Base-by-base conservation (phyloP, 2,888 invertebrate species). In the Elysia crispata region DNA sequence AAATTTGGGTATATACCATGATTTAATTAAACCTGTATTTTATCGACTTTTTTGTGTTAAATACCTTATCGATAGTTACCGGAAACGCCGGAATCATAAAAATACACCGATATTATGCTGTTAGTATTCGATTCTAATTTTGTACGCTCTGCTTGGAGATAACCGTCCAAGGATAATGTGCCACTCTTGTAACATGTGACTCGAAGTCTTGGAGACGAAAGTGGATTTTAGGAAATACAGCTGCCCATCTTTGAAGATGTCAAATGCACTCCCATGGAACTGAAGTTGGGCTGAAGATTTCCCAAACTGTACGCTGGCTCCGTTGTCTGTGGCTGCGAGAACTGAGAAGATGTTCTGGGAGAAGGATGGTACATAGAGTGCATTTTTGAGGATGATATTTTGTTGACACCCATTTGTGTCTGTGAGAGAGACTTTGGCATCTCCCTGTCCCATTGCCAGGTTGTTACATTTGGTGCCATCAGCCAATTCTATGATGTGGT, bases 331-430 rank as follows among this genome's bases (percentile, higher is more conserved):
- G n/a, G 15, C n/a, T n/a, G n/a, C n/a, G n/a, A n/a, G n/a, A n/a
- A 85, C 85, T 30, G 85, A 85, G 54, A 85, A 85, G 60, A 84
- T 83, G 67, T 83, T 77, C 28, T 81, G 79, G 15, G 33, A 18
- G 70, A 72, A 84, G 20, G 82, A 72, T n/a, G 84, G 84, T 0
- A 84, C 77, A 74, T 31, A 77, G 28, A 85, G 69, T 20, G 83
- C 84, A 69, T 84, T 82, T 80, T 82, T 64, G 8, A 83, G 60
- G 18, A n/a, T 60, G 15, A 74, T 73, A 20, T 73, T 76, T 1
- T 50, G 41, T 15, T 41, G 18, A 11, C 64, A 60, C 31, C 79
- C 82, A 33, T 49, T 60, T 8, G 23, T 50, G 69, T 82, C 82
- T 11, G 20, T 15, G 15, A 83, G 28, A 18, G 23, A 28, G 15